Conservation (phyloP, 2,797 vertebrate species). For the Parauchenoglanis punctatus region DNA sequence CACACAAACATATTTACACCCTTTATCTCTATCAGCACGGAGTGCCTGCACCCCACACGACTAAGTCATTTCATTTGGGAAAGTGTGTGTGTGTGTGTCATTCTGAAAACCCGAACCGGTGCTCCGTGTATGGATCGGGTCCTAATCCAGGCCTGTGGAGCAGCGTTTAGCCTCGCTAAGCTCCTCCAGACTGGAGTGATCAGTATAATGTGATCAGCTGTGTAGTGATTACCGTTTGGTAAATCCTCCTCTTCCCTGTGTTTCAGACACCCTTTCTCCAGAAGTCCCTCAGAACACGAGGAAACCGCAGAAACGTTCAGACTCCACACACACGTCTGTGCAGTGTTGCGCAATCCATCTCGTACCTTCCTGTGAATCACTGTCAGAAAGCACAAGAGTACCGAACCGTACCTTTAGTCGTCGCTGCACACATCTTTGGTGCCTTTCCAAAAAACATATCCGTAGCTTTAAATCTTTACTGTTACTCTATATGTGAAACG, state of each 20-base stretch:
- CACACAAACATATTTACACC: constrained; percentile 24
- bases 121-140: background rate
- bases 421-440: background rate
- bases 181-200: constrained; percentile 68
- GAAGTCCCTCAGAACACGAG: background rate
- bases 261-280: too few relatives aligned
- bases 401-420: background rate
- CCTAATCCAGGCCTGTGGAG: constrained; percentile 38
- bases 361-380: background rate
- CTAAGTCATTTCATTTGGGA: constrained; percentile 20
- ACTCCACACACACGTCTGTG: too few relatives aligned
- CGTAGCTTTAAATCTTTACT: background rate
- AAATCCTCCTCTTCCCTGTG: constrained; percentile 4
- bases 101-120: constrained; percentile 17
- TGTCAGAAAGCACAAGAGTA: background rate
- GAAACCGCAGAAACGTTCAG: background rate
- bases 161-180: constrained; percentile 51
- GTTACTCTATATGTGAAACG: background rate
- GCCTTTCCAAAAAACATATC: background rate
- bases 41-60: constrained; percentile 8
- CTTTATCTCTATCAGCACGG: constrained; percentile 13
- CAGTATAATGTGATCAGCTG: constrained; percentile 68
- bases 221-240: constrained; percentile 69
- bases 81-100: constrained; percentile 1
- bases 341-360: background rate